These are phyloP conservation scores for Caenorhabditis sulstoni DNA, from an alignment of 2,888 invertebrate species.

Conservation along the genomic window DNA sequence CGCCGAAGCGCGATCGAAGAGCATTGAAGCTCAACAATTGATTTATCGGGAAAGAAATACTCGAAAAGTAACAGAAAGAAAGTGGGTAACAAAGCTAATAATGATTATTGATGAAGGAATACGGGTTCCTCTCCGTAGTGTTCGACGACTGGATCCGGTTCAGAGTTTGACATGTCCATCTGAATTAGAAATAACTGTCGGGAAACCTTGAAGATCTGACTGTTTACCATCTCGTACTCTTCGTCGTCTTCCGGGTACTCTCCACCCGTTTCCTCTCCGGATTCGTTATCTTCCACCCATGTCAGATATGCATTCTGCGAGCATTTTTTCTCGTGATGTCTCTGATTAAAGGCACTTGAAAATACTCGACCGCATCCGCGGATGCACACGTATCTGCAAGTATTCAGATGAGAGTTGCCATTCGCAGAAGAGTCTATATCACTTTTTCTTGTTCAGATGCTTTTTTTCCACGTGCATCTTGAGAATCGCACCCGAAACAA, in stretches of 20 bases:
- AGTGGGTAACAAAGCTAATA: background rate
- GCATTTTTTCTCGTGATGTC: conserved; percentile 67
- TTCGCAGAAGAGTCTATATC: background rate
- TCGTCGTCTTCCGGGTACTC: conserved; percentile 41
- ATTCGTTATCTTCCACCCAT: conserved; percentile 25
- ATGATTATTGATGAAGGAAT: conserved; percentile 48
- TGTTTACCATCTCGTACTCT: conserved; percentile 8
- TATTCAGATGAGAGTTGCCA: background rate
- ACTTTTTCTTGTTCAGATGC: conserved; percentile 68
- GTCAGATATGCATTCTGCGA: conserved; percentile 11
- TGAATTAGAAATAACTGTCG: too few species aligned
- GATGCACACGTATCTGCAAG: conserved; percentile 69
- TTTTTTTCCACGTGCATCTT: conserved; percentile 69
- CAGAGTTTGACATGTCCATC: conserved; percentile 16
- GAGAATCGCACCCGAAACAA: conserved; percentile 69
- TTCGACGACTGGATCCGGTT: conserved; percentile 1
- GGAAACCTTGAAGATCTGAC: background rate
- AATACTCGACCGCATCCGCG: conserved; percentile 75
- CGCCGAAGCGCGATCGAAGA: conserved; percentile 1
- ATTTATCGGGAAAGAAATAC: background rate
- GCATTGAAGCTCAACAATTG: background rate
- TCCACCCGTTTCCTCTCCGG: conserved; percentile 16
- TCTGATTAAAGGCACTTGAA: conserved; percentile 60
- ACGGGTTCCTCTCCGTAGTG: conserved; percentile 37
- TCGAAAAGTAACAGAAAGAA: conserved; percentile 6